Conservation (phyloP, 2,797 vertebrate genomes). For the Cuculus canorus region DNA sequence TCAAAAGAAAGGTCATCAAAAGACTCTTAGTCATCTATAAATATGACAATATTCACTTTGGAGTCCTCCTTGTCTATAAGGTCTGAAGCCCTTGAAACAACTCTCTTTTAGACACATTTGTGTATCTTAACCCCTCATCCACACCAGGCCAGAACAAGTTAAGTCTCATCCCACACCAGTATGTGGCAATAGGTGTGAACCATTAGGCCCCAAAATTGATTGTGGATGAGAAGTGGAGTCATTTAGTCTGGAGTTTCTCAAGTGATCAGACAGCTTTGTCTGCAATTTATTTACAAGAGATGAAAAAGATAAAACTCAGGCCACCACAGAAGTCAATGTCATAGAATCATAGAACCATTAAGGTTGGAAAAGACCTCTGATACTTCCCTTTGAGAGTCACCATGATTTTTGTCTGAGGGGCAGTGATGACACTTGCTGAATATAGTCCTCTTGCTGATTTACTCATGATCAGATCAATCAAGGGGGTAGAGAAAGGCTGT, state of each 20-base stretch:
- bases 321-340: neutral
- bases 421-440: neutral
- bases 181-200: neutral
- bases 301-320: neutral
- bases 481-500: neutral
- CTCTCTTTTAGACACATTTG: neutral
- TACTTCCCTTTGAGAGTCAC: neutral
- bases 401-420: fast-evolving
- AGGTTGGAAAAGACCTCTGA: neutral
- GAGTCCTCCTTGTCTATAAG: neutral
- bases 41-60: neutral
- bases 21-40: neutral
- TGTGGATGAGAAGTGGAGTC: neutral
- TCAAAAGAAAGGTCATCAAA: neutral
- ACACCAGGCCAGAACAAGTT: neutral
- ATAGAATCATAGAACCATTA: no score
- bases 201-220: neutral
- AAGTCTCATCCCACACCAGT: neutral
- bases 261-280: neutral
- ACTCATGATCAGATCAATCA: neutral
- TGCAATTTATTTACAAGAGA: neutral
- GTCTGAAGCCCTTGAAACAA: neutral
- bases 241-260: neutral
- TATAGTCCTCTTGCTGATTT: neutral
- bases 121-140: neutral